Evolutionary conservation across 2,113 vertebrate species (phyloP), one percentile per base, ranked within the genome.

Genomic region (Tachysurus fulvidraco): DNA sequence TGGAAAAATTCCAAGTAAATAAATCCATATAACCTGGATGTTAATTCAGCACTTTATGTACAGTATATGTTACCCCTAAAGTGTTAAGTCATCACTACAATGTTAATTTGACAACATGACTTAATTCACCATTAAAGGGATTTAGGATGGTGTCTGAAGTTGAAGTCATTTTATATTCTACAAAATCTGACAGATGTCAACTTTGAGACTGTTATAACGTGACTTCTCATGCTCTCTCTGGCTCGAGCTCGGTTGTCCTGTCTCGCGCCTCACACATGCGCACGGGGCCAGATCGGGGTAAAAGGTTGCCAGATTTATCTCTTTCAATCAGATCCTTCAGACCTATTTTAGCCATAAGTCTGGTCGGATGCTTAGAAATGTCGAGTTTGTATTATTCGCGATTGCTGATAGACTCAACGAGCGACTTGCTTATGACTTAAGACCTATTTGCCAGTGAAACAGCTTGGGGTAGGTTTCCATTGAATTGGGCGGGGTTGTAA

Each of bases 261-360:
- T 67, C 41, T 9, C 50, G 62, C 67, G 44, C 50, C 69, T 83
- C 88, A 86, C 83, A 86, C 88, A 87, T 88, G 83, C 85, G 88
- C 91, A 89, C 59, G 78, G 83, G 69, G 74, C 62, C 81, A 67
- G 87, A 65, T 23, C 60, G 71, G 59, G 86, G 79, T 12, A 41
- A 50, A 41, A 71, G 52, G 83, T 81, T 69, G 83, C 83, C 83
- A 84, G 83, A 25, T 81, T 44, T 10, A 60, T 25, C 21, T 0
- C 0, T 25, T 41, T 59, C 28, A 1, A 5, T 23, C 23, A n/a
- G 12, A 25, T 2, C 6, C 67, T 19, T 30, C 8, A 8, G 5
- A 11, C 0, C 3, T 23, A 14, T 36, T 44, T 25, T 14, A 23
- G 7, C 30, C 5, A 25, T 4, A 81, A 14, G 11, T 78, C 50